These are phyloP conservation scores for Callimico goeldii DNA, from an alignment of 2,797 vertebrate genomes.

Conservation along the genomic window DNA sequence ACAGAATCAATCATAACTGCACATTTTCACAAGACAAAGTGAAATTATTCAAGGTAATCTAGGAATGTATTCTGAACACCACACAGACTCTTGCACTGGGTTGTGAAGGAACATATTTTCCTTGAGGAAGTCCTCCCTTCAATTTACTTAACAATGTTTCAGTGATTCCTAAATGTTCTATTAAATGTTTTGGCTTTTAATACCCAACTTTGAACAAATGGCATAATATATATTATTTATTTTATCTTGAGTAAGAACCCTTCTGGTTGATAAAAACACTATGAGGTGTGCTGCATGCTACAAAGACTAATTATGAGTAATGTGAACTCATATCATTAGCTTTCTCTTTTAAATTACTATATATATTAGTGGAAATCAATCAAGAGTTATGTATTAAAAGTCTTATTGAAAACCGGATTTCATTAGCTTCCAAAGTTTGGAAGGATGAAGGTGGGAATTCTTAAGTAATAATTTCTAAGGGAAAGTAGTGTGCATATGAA, in stretches of 20 bases:
- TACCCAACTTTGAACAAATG: background rate
- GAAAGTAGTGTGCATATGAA: conserved; percentile 62
- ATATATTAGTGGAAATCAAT: background rate
- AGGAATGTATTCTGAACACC: conserved; percentile 41
- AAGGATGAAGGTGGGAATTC: background rate
- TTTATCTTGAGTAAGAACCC: conserved; percentile 4
- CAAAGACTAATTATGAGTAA: background rate
- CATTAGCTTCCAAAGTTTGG: background rate
- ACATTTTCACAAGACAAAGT: background rate
- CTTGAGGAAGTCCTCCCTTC: background rate
- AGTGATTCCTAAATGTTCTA: background rate
- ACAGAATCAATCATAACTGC: background rate
- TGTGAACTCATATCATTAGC: background rate
- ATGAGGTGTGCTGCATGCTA: accelerated
- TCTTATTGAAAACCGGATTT: background rate
- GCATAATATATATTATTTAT: background rate
- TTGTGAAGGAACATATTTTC: conserved; percentile 3
- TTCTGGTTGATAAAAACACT: background rate
- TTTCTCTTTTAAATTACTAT: background rate
- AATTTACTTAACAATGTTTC: background rate
- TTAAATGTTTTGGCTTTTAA: background rate
- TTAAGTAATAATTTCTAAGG: conserved; percentile 60
- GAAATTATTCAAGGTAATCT: background rate
- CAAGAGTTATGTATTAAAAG: background rate
- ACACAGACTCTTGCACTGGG: background rate